Evolutionary conservation across 1,140 invertebrate genomes (phyloP), one percentile per base, ranked within the genome.

Genomic region (Delia radicum): DNA sequence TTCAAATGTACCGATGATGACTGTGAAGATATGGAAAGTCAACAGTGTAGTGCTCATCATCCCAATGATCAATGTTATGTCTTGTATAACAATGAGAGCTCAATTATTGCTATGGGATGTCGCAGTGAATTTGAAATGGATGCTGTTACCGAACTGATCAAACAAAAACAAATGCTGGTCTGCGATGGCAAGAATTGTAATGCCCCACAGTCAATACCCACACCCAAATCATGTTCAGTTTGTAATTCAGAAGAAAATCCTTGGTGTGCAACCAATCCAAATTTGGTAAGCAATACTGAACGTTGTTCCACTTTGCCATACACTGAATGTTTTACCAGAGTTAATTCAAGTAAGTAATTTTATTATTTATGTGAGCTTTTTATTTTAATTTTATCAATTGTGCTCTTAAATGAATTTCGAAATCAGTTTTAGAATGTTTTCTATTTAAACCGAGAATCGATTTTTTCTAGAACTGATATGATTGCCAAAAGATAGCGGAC

Each of bases 261-360:
- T 0, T 78, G 78, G 0, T 85, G 83, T 31, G 83, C 83, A 18
- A 82, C 79, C 15, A 80, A 82, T 74, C 83, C 83, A 21, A 85
- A 85, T 29, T 77, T 81, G 55, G 63, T 85, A 26, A 7, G 48
- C 0, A 61, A 76, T 18, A 79, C 74, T 0, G 61, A 71, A 21
- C 74, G 79, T 2, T 85, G 83, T 73, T 46, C 79, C 2, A 4
- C 67, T 24, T 7, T 78, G 24, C 83, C 83, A 7, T 85, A 85
- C 67, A 81, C 83, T 0, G 29, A 81, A 48, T 85, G 83, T 46
- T 79, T 29, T 7, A 77, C 76, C 6, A 73, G 76, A 6, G 67
- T 77, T 3, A 73, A 74, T 27, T 67, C 26, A 18, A 10, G 74
- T 75, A 74, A 72, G 74, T 75, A 13, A n/a, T 46, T 26, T 12